Conservation (phyloP, 2,888 invertebrate species). For the Panzeria rudis region DNA sequence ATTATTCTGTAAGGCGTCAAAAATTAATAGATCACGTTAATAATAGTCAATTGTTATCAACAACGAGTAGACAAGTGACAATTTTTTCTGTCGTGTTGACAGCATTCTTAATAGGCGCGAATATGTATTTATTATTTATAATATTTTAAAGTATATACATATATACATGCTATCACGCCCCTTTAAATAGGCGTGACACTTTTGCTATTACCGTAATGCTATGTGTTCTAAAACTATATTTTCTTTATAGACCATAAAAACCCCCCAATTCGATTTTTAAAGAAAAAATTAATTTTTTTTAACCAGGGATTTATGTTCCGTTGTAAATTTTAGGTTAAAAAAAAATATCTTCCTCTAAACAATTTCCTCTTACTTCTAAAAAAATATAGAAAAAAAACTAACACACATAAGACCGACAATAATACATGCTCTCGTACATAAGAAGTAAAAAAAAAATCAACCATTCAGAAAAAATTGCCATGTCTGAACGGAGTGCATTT, state of each 20-base stretch:
- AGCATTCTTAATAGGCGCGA: too few species aligned
- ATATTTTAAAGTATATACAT: too few species aligned
- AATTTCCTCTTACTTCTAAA: conserved; percentile 58
- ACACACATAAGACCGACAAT: conserved; percentile 6
- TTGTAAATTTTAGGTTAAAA: conserved; percentile 23
- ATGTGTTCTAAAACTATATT: background rate
- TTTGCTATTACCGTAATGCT: background rate
- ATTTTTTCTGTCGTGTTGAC: too few species aligned
- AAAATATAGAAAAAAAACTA: background rate
- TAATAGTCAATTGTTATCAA: too few species aligned
- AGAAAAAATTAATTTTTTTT: background rate
- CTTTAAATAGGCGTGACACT: background rate
- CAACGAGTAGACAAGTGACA: too few species aligned
- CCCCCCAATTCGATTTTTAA: background rate
- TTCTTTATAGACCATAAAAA: background rate
- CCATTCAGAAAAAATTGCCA: conserved; percentile 55
- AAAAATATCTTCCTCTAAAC: conserved; percentile 56
- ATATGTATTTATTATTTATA: too few species aligned
- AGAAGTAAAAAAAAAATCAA: background rate
- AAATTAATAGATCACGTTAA: too few species aligned
- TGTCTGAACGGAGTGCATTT: conserved; percentile 67
- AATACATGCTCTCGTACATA: background rate
- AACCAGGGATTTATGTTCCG: conserved; percentile 19
- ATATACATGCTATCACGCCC: background rate
- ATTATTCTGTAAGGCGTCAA: too few species aligned